These are phyloP conservation scores for Ethmia dodecea DNA, from an alignment of 2,888 invertebrate genomes.

Conservation along the genomic window DNA sequence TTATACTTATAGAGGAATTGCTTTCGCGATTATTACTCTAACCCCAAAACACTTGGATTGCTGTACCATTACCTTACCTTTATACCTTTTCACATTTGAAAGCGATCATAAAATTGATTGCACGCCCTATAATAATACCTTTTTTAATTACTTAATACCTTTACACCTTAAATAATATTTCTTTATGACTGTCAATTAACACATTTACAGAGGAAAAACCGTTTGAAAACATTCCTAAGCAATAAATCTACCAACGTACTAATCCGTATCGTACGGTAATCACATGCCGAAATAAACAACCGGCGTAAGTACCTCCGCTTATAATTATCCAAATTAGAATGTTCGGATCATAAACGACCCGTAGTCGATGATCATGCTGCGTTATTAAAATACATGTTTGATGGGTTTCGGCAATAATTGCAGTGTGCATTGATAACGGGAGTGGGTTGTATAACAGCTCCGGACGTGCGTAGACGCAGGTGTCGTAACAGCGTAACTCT, in stretches of 20 bases:
- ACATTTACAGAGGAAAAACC: conserved; percentile 26
- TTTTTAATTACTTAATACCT: too few relatives aligned
- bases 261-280: conserved; percentile 3
- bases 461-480: conserved; percentile 2
- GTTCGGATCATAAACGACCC: conserved; percentile 13
- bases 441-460: conserved; percentile 14
- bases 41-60: too few relatives aligned
- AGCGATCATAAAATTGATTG: too few relatives aligned
- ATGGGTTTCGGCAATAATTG: conserved; percentile 15
- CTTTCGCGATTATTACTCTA: too few relatives aligned
- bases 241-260: conserved; percentile 34
- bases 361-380: conserved; percentile 16
- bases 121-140: too few relatives aligned
- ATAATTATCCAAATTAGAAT: conserved; percentile 18
- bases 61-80: too few relatives aligned
- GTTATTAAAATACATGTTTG: conserved; percentile 19
- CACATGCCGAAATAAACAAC: conserved; percentile 9
- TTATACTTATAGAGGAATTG: too few relatives aligned
- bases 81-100: too few relatives aligned
- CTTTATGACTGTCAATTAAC: neutral
- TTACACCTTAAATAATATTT: too few relatives aligned
- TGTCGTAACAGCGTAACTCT: conserved; percentile 9
- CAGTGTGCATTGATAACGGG: conserved; percentile 20
- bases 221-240: conserved; percentile 40
- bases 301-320: conserved; percentile 7